Percentiles rank a stretch among this genome's conserved stretches.
phyloP scores from a whole-genome alignment of 2,797 vertebrate genomes.

The Champsocephalus esox region DNA sequence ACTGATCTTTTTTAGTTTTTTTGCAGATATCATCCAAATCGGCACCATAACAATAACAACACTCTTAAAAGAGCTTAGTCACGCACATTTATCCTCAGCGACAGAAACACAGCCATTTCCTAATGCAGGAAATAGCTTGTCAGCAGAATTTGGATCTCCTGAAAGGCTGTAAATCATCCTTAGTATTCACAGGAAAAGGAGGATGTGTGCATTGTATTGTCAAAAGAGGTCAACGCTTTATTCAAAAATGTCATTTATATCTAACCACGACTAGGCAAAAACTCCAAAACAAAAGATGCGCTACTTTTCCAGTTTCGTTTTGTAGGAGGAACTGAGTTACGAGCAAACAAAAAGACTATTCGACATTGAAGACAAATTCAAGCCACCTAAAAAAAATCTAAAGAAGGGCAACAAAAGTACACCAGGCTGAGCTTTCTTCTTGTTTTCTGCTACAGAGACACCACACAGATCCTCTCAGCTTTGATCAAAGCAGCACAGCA shows the following conservation, averaged over 20 bases:
- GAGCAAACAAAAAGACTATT: background rate
- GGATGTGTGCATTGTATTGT: slow-evolving; percentile 11
- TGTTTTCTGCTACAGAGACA: slow-evolving; percentile 33
- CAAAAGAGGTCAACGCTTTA: slow-evolving; percentile 1
- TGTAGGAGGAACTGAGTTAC: background rate
- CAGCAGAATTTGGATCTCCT: slow-evolving; percentile 52
- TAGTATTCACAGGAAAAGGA: slow-evolving; percentile 35
- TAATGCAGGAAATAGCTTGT: slow-evolving; percentile 44
- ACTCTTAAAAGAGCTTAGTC: slow-evolving; percentile 43
- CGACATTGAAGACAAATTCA: background rate
- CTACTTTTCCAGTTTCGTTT: background rate
- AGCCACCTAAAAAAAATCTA: background rate
- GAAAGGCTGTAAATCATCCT: slow-evolving; percentile 28
- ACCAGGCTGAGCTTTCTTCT: slow-evolving; percentile 4
- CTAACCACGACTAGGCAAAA: background rate
- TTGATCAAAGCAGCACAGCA: slow-evolving; percentile 59
- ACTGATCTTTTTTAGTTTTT: slow-evolving; percentile 17
- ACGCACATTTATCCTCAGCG: slow-evolving; percentile 48
- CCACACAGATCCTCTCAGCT: slow-evolving; percentile 50
- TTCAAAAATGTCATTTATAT: background rate
- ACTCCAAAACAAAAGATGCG: background rate
- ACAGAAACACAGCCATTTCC: slow-evolving; percentile 48
- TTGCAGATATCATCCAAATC: slow-evolving; percentile 37
- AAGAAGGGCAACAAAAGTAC: slow-evolving; percentile 4
- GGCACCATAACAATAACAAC: slow-evolving; percentile 39